Base-by-base conservation (phyloP, 2,888 invertebrate species). In the Pediacus dermestoides region DNA sequence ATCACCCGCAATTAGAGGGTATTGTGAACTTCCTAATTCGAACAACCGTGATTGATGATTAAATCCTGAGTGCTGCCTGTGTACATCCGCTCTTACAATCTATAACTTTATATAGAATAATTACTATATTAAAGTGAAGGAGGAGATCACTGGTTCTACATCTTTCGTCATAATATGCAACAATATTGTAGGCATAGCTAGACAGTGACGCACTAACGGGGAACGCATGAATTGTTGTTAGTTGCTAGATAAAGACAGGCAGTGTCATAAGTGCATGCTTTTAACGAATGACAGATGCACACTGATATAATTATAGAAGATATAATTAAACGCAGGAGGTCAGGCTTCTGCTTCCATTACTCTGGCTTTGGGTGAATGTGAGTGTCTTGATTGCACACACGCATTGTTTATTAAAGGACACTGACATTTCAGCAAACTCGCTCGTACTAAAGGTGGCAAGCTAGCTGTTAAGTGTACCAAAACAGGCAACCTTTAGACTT, bases 251-350 rank as follows among this genome's bases (percentile, higher is more conserved):
- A 18, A 18, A 18, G 21, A 18, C 6, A 18, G 21, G 21, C 6
- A 18, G n/a, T 7, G 21, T 18, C 21, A 18, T 18, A 18, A 18
- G 21, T 18, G 21, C 21, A 7, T 6, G 36, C 46, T 23, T 31
- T 43, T 43, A 43, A 40, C 39, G 31, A 37, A 44, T 34, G 47
- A 47, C 47, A 47, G 47, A 47, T 47, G 47, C 42, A 42, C 30
- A n/a, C 13, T 28, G 39, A 47, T 44, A 42, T 42, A 47, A 47
- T 47, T 47, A 47, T 41, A 44, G 39, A 21, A 35, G 41, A 41
- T 44, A 44, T 44, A 44, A 44, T 46, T 41, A 41, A 41, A 40
- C 33, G 30, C 40, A 33, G 32, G 36, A 39, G 36, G 37, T 43
- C 36, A 35, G 27, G 35, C 35, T 35, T 35, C 28, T 18, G 26